These are phyloP conservation scores for Muscicapa adusta DNA, from an alignment of 2,113 vertebrate species.

Conservation along the genomic window DNA sequence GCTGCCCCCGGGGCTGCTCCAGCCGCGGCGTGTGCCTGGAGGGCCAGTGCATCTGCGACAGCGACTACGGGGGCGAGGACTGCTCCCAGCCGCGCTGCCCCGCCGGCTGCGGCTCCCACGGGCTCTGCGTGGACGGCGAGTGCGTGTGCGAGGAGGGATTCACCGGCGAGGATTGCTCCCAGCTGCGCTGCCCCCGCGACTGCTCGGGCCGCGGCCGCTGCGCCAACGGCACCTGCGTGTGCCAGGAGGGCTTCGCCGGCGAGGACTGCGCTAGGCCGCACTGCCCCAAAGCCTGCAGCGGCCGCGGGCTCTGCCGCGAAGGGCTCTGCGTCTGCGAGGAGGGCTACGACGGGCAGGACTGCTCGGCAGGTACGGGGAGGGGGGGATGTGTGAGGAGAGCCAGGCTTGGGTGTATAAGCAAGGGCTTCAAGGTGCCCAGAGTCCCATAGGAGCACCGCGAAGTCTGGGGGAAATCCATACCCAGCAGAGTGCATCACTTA, in stretches of 20 bases:
- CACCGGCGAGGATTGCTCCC: conserved; percentile 85
- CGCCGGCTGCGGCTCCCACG: conserved; percentile 84
- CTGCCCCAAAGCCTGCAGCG: conserved; percentile 89
- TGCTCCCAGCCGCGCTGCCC: conserved; percentile 90
- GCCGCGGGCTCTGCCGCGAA: conserved; percentile 83
- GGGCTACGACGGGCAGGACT: conserved; percentile 90
- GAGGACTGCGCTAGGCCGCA: conserved; percentile 85
- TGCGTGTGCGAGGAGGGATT: conserved; percentile 93
- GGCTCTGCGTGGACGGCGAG: conserved; percentile 90
- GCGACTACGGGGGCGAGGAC: conserved; percentile 87
- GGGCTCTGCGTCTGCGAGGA: conserved; percentile 89
- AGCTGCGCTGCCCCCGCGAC: conserved; percentile 86
- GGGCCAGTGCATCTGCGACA: conserved; percentile 91
- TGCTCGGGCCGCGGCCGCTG: conserved; percentile 89
- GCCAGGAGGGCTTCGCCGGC: conserved; percentile 83
- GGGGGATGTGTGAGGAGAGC: neutral
- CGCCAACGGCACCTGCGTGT: conserved; percentile 87
- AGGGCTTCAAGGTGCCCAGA: neutral
- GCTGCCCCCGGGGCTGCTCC: conserved; percentile 88
- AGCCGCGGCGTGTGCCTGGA: conserved; percentile 88
- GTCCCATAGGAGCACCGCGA: accelerated
- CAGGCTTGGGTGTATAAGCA: neutral
- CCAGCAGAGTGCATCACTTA: neutral
- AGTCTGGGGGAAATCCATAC: neutral
- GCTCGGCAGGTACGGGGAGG: conserved; percentile 86